These are phyloP conservation scores for Piprites chloris DNA, from an alignment of 2,113 vertebrate species.

Conservation along the genomic window DNA sequence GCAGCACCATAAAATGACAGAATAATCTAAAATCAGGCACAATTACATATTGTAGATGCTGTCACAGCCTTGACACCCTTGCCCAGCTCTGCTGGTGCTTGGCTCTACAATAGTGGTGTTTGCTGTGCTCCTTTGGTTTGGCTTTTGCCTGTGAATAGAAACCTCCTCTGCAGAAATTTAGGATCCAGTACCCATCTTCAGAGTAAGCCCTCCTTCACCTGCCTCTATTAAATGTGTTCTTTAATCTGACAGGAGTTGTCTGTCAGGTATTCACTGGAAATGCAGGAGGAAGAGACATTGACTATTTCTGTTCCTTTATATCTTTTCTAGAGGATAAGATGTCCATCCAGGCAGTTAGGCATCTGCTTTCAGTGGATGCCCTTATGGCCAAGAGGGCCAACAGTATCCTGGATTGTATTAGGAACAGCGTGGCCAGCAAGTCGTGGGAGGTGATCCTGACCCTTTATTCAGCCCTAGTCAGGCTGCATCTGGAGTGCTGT, in stretches of 20 bases:
- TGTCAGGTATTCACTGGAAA: background rate
- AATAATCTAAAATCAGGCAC: background rate
- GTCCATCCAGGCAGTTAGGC: background rate
- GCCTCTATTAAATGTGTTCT: background rate
- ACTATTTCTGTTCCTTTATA: background rate
- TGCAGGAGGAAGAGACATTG: background rate
- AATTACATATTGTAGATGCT: fast-evolving
- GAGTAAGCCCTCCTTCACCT: background rate
- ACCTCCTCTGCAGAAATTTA: background rate
- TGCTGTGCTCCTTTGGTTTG: background rate
- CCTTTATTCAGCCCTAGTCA: background rate
- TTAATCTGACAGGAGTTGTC: background rate
- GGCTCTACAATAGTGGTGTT: fast-evolving
- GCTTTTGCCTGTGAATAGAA: background rate
- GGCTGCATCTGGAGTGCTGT: background rate
- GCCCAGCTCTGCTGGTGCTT: background rate
- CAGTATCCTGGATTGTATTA: background rate
- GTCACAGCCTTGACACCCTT: background rate
- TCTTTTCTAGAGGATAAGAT: background rate
- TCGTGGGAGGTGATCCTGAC: background rate
- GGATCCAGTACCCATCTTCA: background rate
- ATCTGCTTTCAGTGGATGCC: background rate
- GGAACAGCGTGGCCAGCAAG: fast-evolving
- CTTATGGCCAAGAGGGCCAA: background rate
- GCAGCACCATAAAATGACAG: background rate